A percentile compares a stretch with the other conserved stretches of the same genome.
phyloP scores from a whole-genome alignment of 2,888 invertebrate genomes.

The Platynereis dumerilii region DNA sequence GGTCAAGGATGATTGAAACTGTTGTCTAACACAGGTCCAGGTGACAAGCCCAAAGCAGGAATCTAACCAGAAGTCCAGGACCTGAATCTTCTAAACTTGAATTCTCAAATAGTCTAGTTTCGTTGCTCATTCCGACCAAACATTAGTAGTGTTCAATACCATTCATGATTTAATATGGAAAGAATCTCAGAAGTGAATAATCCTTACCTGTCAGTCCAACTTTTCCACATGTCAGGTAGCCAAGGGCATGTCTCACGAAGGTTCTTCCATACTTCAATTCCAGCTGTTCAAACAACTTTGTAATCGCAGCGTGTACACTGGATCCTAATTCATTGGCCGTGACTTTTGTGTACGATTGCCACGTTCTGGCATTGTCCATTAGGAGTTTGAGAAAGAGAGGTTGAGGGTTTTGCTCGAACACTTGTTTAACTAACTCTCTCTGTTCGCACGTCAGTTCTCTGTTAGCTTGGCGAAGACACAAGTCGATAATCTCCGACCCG shows the following conservation, averaged over 20 bases:
- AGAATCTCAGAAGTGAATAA: too few relatives aligned
- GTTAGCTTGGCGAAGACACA: slow-evolving; percentile 15
- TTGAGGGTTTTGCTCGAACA: slow-evolving; percentile 26
- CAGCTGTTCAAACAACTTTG: slow-evolving; percentile 32
- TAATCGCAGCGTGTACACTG: slow-evolving; percentile 36
- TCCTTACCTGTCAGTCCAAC: slow-evolving; percentile 29
- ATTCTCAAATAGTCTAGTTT: too few relatives aligned
- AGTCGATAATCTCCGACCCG: slow-evolving; percentile 30
- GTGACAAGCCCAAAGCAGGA: too few relatives aligned
- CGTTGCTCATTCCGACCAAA: too few relatives aligned
- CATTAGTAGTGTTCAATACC: too few relatives aligned
- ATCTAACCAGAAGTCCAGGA: too few relatives aligned
- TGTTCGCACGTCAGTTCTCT: slow-evolving; percentile 32
- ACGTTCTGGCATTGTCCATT: slow-evolving; percentile 34
- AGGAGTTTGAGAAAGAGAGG: slow-evolving; percentile 42
- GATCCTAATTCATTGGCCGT: slow-evolving; percentile 8
- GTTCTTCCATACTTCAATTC: slow-evolving; percentile 37
- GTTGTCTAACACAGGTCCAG: too few relatives aligned
- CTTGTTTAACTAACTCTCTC: slow-evolving; percentile 23
- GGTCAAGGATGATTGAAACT: too few relatives aligned
- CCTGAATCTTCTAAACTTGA: too few relatives aligned
- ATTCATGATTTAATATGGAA: too few relatives aligned
- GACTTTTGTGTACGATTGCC: slow-evolving; percentile 36
- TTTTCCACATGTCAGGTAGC: slow-evolving; percentile 38
- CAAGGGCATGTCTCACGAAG: slow-evolving; percentile 35